Percentiles rank a stretch among this genome's conserved stretches.
Evolutionary conservation across 2,888 invertebrate species (phyloP).

Genomic region (Temnothorax rugatulus): DNA sequence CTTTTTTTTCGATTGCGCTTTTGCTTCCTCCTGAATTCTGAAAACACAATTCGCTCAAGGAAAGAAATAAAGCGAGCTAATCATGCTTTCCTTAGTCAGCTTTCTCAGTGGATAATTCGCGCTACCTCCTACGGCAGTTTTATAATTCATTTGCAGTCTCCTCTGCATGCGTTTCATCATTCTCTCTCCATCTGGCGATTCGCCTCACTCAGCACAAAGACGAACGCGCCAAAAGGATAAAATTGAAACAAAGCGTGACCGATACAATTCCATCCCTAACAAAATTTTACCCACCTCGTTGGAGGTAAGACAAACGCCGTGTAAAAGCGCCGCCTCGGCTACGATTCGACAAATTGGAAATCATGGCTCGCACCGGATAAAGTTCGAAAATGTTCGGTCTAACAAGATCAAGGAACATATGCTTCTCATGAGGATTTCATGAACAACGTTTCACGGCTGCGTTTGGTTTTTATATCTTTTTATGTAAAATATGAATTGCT

Average conservation of each 20-base stretch:
- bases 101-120: constrained; percentile 14
- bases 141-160: constrained; percentile 37
- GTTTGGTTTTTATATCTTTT: neutral
- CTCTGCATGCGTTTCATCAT: constrained; percentile 9
- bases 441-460: neutral
- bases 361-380: constrained; percentile 9
- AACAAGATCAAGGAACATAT: constrained; percentile 6
- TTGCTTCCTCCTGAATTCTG: constrained; percentile 3
- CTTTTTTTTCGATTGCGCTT: neutral
- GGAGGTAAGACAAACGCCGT: constrained; percentile 28
- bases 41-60: constrained; percentile 7
- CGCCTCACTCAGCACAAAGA: neutral
- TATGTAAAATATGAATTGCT: neutral
- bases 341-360: constrained; percentile 53
- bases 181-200: neutral
- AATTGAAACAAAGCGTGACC: constrained; percentile 55
- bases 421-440: neutral
- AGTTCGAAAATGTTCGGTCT: neutral
- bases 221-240: constrained; percentile 23
- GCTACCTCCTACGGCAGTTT: neutral
- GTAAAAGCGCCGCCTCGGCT: constrained; percentile 23
- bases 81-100: neutral
- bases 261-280: constrained; percentile 36
- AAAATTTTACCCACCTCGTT: constrained; percentile 18
- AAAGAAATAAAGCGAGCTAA: constrained; percentile 14